Base-by-base conservation (phyloP, 2,797 vertebrate species). In the Nannoperca australis region DNA sequence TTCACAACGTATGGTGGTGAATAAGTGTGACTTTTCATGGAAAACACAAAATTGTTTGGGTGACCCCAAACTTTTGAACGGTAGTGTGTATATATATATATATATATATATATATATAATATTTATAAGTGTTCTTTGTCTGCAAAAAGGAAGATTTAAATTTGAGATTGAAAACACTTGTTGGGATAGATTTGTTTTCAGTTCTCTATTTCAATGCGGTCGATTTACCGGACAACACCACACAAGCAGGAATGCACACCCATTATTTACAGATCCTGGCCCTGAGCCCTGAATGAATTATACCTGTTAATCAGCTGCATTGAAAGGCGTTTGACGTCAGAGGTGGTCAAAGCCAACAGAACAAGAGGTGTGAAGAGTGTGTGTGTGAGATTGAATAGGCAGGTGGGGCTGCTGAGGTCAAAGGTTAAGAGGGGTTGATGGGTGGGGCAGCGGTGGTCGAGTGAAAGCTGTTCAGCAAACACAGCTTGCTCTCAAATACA, bases 241-340 rank as follows among this genome's bases (percentile, higher is more conserved):
- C 15, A 30, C 32, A 56, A 70, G 38, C 62, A 73, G 49, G 66
- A 88, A 72, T 71, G 66, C n/a, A 27, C 17, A 30, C 12, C 32
- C 54, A 42, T 79, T 78, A 40, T 84, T 83, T 78, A 73, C 72
- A 62, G 64, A 61, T 81, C 56, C 40, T 36, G 51, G 44, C 44
- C 34, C 51, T 58, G 54, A 61, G 38, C 7, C 56, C 12, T 2
- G 5, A 22, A 60, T 84, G 80, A 91, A 56, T 82, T 77, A 78
- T 81, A 82, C 42, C 67, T 86, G 81, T 74, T 85, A 83, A 89
- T 88, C 78, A 82, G 64, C 70, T 44, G 68, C 75, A 42, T 3
- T 88, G 79, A 85, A 86, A 89, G 69, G 59, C 2, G 5, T 82
- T 85, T 91, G 92, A 93, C 91, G 89, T 93, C 91, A 91, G 83